Percentiles rank a stretch among this genome's conserved stretches.
Evolutionary conservation across 2,797 vertebrate species (phyloP).

Genomic region (Pipistrellus pygmaeus): DNA sequence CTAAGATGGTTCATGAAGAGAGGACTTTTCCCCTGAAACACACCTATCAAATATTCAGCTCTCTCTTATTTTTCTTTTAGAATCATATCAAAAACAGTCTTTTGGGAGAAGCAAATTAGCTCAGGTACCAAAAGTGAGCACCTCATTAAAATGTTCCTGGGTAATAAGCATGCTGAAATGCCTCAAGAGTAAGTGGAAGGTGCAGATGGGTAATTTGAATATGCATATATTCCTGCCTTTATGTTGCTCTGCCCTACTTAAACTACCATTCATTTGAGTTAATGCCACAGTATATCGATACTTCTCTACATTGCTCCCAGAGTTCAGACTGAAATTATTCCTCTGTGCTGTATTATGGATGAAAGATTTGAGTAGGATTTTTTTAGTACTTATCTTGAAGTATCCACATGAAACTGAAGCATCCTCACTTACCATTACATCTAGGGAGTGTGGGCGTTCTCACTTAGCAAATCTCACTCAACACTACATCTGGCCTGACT

Average conservation of each 20-base stretch:
- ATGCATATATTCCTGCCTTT: slow-evolving; percentile 75
- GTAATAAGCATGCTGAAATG: slow-evolving; percentile 75
- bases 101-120: slow-evolving; percentile 73
- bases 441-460: slow-evolving; percentile 39
- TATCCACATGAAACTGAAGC: slow-evolving; percentile 29
- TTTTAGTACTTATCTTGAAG: not conserved
- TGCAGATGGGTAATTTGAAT: slow-evolving; percentile 80
- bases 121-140: slow-evolving; percentile 68
- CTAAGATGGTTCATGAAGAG: slow-evolving; percentile 2
- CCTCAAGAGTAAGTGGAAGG: slow-evolving; percentile 74
- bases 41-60: slow-evolving; percentile 44
- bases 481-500: slow-evolving; percentile 24
- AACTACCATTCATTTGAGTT: slow-evolving; percentile 72
- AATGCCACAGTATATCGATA: slow-evolving; percentile 50
- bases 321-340: slow-evolving; percentile 64
- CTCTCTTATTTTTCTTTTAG: slow-evolving; percentile 66
- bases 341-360: slow-evolving; percentile 65
- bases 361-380: slow-evolving; percentile 58
- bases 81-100: slow-evolving; percentile 64
- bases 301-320: slow-evolving; percentile 50
- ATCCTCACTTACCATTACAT: slow-evolving; percentile 40
- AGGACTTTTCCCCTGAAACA: slow-evolving; percentile 47
- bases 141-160: slow-evolving; percentile 77
- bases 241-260: slow-evolving; percentile 73
- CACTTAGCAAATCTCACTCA: slow-evolving; percentile 49